Base-by-base conservation (phyloP, 1,140 invertebrate genomes). In the Eurosta solidaginis region DNA sequence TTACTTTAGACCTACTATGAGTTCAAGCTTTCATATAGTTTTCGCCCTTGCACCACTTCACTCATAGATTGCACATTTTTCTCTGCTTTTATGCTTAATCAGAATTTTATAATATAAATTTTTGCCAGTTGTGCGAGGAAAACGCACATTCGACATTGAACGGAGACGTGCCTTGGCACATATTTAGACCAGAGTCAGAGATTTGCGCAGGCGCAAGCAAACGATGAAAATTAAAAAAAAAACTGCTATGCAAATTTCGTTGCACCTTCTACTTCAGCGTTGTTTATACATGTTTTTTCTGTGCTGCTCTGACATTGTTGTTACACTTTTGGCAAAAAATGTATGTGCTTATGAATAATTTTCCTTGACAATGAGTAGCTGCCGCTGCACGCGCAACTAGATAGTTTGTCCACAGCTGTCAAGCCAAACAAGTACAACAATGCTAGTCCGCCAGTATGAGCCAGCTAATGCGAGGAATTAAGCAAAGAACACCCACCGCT, bases 21-120 rank as follows among this genome's bases (percentile, higher is more conserved):
- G n/a, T n/a, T n/a, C 29, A 40, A 17, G 52, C 40, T 49, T 54
- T 54, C 40, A 17, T 54, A 29, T 40, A 40, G 52, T 25, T 52
- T 29, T 76, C 3, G 33, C n/a, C 52, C 6, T 59, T 27, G 50
- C 25, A 45, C 22, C 59, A 68, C 40, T 68, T 68, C 59, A 68
- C 59, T 29, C 59, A 68, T 36, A 40, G n/a, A 22, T 68, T 68
- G 40, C 22, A 14, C 52, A 59, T 20, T 44, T n/a, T 29, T 44
- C 5, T 29, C 20, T 44, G 29, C 49, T 40, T 14, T 22, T 10
- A 25, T 40, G 47, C 47, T 78, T 78, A 78, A 78, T 74, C 63
- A 78, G 77, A 78, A 78, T 78, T 78, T 78, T 52, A 42, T 40
- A 44, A 73, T 42, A 74, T 78, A 78, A 78, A 78, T 78, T 74